These are phyloP conservation scores for Poecilia latipinna DNA, from an alignment of 2,113 vertebrate species.

Conservation along the genomic window DNA sequence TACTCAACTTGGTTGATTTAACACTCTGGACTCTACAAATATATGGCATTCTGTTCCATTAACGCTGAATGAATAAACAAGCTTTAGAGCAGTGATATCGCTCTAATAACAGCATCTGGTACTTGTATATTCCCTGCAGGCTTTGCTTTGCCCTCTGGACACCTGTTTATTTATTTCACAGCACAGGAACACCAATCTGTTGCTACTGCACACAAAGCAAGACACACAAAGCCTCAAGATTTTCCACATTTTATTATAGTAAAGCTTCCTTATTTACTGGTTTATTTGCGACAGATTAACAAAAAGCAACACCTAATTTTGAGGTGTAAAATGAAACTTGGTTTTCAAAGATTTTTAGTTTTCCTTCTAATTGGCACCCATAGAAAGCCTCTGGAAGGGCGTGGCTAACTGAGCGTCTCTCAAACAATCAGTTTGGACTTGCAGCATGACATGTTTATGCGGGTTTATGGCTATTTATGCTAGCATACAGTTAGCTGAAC, in stretches of 20 bases:
- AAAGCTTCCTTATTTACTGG: background rate
- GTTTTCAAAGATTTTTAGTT: no score
- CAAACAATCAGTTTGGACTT: no score
- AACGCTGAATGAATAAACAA: background rate
- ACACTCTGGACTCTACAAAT: background rate
- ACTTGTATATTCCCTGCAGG: constrained; percentile 1
- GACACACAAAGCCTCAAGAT: background rate
- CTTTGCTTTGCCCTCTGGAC: background rate
- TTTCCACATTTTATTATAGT: no score
- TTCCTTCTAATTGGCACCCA: no score
- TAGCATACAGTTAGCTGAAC: no score
- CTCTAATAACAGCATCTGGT: constrained; percentile 16
- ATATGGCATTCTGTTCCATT: background rate
- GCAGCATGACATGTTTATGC: no score
- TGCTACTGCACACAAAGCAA: background rate
- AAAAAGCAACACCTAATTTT: no score
- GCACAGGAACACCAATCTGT: background rate
- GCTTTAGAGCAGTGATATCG: background rate
- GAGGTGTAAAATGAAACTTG: no score
- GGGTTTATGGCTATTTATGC: no score
- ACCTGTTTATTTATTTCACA: constrained; percentile 6
- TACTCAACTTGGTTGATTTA: background rate
- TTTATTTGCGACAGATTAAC: no score
- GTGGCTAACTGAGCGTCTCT: no score
- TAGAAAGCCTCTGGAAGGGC: no score